A percentile compares a stretch with the other conserved stretches of the same genome.
phyloP scores from a whole-genome alignment of 2,888 invertebrate species.

The Diaprepes abbreviatus region DNA sequence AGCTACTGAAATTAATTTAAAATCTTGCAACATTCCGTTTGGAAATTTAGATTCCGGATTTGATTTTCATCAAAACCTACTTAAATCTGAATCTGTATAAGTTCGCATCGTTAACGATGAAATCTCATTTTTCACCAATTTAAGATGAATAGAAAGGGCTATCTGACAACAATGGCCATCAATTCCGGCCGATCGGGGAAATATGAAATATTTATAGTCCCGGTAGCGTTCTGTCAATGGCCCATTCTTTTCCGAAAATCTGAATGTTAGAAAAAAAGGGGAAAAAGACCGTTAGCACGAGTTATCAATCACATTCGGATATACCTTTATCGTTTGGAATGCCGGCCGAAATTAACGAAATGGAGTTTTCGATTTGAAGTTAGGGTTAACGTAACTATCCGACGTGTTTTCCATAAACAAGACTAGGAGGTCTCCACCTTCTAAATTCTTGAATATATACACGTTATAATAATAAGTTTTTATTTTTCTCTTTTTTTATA shows the following conservation, averaged over 20 bases:
- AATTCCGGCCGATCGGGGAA: slow-evolving; percentile 34
- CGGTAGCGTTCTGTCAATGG: slow-evolving; percentile 32
- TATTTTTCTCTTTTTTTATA: too few relatives aligned
- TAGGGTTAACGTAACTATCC: background rate
- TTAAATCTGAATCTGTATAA: slow-evolving; percentile 31
- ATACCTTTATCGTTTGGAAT: slow-evolving; percentile 44
- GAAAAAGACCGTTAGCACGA: slow-evolving; percentile 35
- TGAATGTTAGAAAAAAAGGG: slow-evolving; percentile 50
- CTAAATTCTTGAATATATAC: too few relatives aligned
- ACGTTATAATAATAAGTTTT: too few relatives aligned
- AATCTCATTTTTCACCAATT: slow-evolving; percentile 46
- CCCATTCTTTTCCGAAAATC: slow-evolving; percentile 41
- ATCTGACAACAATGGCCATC: slow-evolving; percentile 45
- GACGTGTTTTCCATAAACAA: too few relatives aligned
- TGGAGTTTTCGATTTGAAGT: background rate
- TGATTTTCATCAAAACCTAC: slow-evolving; percentile 11
- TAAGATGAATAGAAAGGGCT: slow-evolving; percentile 43
- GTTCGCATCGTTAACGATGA: slow-evolving; percentile 31
- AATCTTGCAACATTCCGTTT: too few relatives aligned
- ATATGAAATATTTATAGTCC: slow-evolving; percentile 47
- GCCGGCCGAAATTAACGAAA: slow-evolving; percentile 8
- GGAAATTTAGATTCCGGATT: background rate
- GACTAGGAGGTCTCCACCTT: too few relatives aligned
- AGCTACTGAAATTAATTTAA: too few relatives aligned
- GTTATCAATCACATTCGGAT: slow-evolving; percentile 52